Percentiles rank a stretch among this genome's conserved stretches.
Evolutionary conservation across 2,888 invertebrate species (phyloP).

Genomic region (Eledone cirrhosa): DNA sequence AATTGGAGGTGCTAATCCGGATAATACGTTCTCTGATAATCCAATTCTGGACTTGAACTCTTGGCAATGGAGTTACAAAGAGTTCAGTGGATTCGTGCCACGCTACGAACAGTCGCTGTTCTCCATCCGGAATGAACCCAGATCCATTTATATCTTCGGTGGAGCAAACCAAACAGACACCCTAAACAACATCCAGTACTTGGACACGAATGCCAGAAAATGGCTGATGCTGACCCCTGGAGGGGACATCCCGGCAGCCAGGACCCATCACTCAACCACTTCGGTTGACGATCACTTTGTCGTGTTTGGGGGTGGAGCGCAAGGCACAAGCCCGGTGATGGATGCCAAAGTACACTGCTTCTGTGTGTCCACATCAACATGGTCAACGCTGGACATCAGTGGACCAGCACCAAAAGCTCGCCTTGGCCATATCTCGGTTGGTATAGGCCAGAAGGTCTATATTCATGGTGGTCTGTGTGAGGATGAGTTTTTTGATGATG

Average conservation of each 20-base stretch:
- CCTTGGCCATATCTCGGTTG: constrained; percentile 64
- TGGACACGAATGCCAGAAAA: constrained; percentile 50
- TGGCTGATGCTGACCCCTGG: constrained; percentile 51
- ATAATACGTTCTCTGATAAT: constrained; percentile 62
- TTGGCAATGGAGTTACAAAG: constrained; percentile 61
- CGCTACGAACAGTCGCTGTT: constrained; percentile 66
- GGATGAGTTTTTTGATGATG: constrained; percentile 63
- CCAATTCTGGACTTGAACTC: constrained; percentile 61
- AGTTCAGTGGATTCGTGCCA: constrained; percentile 56
- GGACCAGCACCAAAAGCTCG: constrained; percentile 64
- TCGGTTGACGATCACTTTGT: constrained; percentile 55
- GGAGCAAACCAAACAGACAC: constrained; percentile 64
- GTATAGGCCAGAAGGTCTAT: constrained; percentile 55
- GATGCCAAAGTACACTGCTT: constrained; percentile 62
- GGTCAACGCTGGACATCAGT: constrained; percentile 54
- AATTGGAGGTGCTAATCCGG: constrained; percentile 67
- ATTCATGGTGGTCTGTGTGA: constrained; percentile 66
- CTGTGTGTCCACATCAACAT: constrained; percentile 50
- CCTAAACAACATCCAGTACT: constrained; percentile 62
- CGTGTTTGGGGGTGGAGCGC: constrained; percentile 64
- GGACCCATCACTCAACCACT: constrained; percentile 61
- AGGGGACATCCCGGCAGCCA: constrained; percentile 56
- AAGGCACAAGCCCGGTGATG: constrained; percentile 61
- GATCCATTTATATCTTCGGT: constrained; percentile 63
- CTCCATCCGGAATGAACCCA: constrained; percentile 45